These are phyloP conservation scores for Heliconius congener DNA, from an alignment of 1,140 invertebrate genomes.

Conservation along the genomic window DNA sequence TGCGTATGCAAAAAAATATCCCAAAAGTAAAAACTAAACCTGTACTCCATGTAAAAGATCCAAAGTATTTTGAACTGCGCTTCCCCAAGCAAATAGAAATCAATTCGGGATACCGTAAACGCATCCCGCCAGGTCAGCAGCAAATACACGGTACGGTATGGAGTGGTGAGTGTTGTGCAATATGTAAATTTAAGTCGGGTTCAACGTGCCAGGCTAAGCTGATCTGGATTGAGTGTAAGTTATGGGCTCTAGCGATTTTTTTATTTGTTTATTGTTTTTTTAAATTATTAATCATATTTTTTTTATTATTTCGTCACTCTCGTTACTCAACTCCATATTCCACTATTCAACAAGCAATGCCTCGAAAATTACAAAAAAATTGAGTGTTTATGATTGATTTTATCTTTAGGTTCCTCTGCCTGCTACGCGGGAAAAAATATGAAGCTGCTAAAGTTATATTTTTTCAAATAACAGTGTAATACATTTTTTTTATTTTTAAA, in stretches of 20 bases:
- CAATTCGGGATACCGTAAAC: conserved; percentile 1
- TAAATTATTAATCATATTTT: neutral
- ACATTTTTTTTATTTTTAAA: no score
- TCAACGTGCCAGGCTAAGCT: conserved; percentile 36
- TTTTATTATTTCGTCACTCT: no score
- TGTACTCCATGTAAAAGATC: neutral
- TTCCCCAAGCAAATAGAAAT: neutral
- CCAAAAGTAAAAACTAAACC: no score
- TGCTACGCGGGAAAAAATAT: no score
- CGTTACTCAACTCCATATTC: no score
- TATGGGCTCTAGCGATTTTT: neutral
- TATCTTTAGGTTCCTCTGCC: no score
- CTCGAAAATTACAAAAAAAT: no score
- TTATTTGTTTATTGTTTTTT: neutral
- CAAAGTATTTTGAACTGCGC: neutral
- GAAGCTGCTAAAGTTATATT: no score
- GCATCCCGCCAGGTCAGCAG: neutral
- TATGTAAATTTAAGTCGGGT: conserved; percentile 43
- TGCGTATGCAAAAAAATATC: no score
- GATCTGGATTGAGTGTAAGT: conserved; percentile 10
- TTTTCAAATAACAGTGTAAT: no score
- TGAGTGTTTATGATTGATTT: no score
- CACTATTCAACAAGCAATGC: no score
- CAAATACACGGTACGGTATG: neutral
- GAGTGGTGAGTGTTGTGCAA: conserved; percentile 28